These are phyloP conservation scores for Puffinus mauretanicus DNA, from an alignment of 2,113 vertebrate species.

Conservation along the genomic window DNA sequence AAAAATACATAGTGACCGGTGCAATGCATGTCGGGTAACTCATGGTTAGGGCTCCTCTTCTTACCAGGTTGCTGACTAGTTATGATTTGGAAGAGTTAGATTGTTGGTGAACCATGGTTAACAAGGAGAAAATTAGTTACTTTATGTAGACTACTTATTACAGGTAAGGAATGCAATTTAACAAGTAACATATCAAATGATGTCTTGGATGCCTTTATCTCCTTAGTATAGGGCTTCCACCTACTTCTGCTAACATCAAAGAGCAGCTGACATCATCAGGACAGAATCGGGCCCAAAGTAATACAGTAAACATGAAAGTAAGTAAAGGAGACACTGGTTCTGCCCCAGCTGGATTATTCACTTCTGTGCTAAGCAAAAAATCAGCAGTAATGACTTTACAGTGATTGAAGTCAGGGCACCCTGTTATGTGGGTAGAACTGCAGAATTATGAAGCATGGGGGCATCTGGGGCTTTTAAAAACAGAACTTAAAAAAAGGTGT, in stretches of 20 bases:
- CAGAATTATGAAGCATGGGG: neutral
- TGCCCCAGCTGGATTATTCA: neutral
- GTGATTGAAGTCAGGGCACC: neutral
- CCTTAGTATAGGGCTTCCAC: neutral
- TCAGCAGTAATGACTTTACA: neutral
- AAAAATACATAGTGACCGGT: fast-evolving
- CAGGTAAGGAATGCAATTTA: neutral
- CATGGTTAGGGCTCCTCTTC: neutral
- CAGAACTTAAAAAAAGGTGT: neutral
- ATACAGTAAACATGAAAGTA: neutral
- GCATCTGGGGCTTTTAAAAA: neutral
- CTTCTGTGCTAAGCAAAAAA: neutral
- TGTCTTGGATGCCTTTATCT: neutral
- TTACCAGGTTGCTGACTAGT: neutral
- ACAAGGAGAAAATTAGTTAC: neutral
- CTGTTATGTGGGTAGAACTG: neutral
- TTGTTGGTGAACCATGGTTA: fast-evolving
- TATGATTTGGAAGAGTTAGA: neutral
- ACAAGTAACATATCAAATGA: neutral
- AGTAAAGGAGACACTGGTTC: neutral
- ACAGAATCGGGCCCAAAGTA: neutral
- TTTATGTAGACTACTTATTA: neutral
- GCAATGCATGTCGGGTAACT: neutral
- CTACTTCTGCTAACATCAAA: neutral
- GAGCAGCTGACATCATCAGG: neutral